Evolutionary conservation across 2,888 invertebrate species (phyloP).

Genomic region (Tenthredo notha): DNA sequence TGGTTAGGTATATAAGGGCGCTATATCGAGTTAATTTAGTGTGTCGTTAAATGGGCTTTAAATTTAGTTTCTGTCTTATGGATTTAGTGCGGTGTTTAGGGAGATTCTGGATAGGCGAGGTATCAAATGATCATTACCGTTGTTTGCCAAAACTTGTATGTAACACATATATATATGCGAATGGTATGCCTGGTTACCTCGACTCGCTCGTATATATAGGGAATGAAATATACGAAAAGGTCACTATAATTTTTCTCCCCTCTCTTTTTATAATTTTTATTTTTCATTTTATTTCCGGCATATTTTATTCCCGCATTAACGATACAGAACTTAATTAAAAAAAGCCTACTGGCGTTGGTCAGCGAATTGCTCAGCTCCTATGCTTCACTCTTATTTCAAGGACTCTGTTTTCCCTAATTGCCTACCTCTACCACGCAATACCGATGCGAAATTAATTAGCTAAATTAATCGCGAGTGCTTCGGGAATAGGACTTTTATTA

Average conservation of each 20-base stretch:
- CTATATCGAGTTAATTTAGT: constrained; percentile 61
- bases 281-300: neutral
- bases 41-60: constrained; percentile 64
- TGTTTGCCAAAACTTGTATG: neutral
- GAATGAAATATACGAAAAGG: neutral
- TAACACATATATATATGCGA: neutral
- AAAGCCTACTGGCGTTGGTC: neutral
- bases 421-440: neutral
- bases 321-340: neutral
- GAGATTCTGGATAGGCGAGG: constrained; percentile 39
- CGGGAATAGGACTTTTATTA: neutral
- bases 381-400: neutral
- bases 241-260: neutral
- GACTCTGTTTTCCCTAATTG: constrained; percentile 22
- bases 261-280: neutral
- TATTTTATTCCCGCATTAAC: neutral
- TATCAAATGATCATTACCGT: constrained; percentile 42
- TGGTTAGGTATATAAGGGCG: neutral
- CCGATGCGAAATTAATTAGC: constrained; percentile 6
- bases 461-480: neutral
- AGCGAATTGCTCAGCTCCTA: neutral
- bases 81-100: constrained; percentile 43
- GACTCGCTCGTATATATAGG: neutral
- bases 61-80: constrained; percentile 59
- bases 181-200: neutral